Percentiles rank a stretch among this genome's conserved stretches.
Evolutionary conservation across 2,797 vertebrate species (phyloP).

Genomic region (Brachymystax lenok): DNA sequence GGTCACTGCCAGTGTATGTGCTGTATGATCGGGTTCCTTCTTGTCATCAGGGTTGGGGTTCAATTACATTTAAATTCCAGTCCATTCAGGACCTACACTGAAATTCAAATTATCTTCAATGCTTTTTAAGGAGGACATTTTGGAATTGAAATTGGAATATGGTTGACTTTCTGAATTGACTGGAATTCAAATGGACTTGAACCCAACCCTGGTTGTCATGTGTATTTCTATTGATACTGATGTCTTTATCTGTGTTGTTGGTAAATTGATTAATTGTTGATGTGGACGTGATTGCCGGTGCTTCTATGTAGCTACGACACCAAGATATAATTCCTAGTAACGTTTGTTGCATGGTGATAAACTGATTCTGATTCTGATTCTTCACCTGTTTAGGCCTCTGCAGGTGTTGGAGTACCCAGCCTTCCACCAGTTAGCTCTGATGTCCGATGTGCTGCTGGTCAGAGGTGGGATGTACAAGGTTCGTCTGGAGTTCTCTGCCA

Average conservation of each 20-base stretch:
- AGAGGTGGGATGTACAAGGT: slow-evolving; percentile 75
- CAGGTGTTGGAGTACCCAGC: slow-evolving; percentile 75
- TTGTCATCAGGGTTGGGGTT: neutral
- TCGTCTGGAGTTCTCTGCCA: slow-evolving; percentile 77
- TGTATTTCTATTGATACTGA: neutral
- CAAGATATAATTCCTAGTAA: neutral
- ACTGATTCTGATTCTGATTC: neutral
- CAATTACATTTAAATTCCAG: neutral
- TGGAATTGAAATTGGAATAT: neutral
- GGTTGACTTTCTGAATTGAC: neutral
- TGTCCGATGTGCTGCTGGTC: slow-evolving; percentile 67
- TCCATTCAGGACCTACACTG: too few species aligned
- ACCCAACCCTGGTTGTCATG: too few species aligned
- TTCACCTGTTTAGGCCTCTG: slow-evolving; percentile 44
- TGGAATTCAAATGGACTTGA: neutral
- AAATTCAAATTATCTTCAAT: too few species aligned
- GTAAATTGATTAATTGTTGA: neutral
- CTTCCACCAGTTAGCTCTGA: slow-evolving; percentile 83
- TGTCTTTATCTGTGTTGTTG: neutral
- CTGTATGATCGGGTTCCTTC: neutral
- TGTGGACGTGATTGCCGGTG: neutral
- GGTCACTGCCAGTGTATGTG: slow-evolving; percentile 39
- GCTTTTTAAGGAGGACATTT: too few species aligned
- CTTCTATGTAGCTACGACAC: neutral
- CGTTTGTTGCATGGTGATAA: neutral